phyloP scores from a whole-genome alignment of 2,113 vertebrate genomes.

The Salvelinus fontinalis region DNA sequence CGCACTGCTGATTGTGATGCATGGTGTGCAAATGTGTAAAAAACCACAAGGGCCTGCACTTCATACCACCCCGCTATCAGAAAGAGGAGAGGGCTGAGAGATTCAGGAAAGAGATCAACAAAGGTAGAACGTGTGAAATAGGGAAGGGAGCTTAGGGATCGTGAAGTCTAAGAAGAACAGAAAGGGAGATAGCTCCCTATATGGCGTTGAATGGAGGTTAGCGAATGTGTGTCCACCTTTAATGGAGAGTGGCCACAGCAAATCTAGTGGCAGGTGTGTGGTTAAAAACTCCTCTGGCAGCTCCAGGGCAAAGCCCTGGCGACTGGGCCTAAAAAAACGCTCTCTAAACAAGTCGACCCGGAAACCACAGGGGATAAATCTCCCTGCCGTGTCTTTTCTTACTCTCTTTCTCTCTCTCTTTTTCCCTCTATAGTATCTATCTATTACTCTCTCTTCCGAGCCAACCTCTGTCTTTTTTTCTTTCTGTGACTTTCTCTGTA shows the following conservation, averaged over 20 bases:
- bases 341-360: conserved; percentile 64
- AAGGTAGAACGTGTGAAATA: conserved; percentile 46
- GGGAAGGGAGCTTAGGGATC: conserved; percentile 12
- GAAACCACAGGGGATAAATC: conserved; percentile 60
- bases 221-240: conserved; percentile 11
- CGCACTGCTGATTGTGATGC: no score
- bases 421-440: neutral
- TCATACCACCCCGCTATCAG: no score
- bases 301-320: conserved; percentile 70
- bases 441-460: neutral
- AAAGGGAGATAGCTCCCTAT: conserved; percentile 6
- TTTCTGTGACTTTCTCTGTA: neutral
- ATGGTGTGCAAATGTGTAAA: no score
- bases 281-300: conserved; percentile 64
- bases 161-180: neutral
- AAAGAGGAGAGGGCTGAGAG: conserved; percentile 8
- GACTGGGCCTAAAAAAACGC: conserved; percentile 60
- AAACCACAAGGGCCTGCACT: no score
- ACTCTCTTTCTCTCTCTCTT: conserved; percentile 24
- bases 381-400: conserved; percentile 11
- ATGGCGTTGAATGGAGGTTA: neutral
- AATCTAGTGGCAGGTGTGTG: conserved; percentile 38
- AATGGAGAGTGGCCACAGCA: conserved; percentile 15
- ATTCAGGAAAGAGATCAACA: conserved; percentile 9
- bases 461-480: neutral